Evolutionary conservation across 2,113 vertebrate genomes (phyloP), one percentile per base, ranked within the genome.

Genomic region (Triplophysa siluroides): DNA sequence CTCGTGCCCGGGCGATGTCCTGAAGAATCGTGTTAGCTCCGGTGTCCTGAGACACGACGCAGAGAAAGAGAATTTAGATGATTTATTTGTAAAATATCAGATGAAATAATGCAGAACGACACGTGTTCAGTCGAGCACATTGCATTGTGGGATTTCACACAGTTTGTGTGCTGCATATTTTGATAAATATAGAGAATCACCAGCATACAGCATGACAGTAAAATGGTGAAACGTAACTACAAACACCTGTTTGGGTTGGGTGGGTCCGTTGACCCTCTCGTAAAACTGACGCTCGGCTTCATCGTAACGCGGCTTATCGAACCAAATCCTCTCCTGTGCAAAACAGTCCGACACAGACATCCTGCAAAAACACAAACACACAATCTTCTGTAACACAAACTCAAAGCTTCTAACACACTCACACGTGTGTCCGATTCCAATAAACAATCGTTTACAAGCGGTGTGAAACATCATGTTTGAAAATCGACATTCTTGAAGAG

Each of bases 1-100:
- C 96, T 84, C 97, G 92, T 84, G 97, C 97, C 86, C 96, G 92
- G 38, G 96, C 97, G 76, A 99, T 99, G 94, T 99, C 97, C 69
- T 95, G 95, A 54, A 99, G 94, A 87, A 99, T 98, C 86, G 89
- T 93, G 89, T 96, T 98, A 41, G 96, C 93, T 73, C 96, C 96
- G 18, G 93, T 93, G 88, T 97, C 95, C 97, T 98, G 81, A 72
- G 87, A 72, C 16, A 8, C 88, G 78, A 90, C 9, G 65, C 0
- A 87, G 91, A 90, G 90, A 88, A 86, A 58, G 89, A 91, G 93
- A 83, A 94, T 89, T 92, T 84, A 38, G 0, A 38, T 38, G 7
- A 33, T 33, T 29, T 29, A n/a, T n/a, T n/a, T n/a, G n/a, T n/a
- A n/a, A n/a, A n/a, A 29, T 6, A 33, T 33, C 5, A 5, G 33